phyloP scores from a whole-genome alignment of 2,888 invertebrate genomes.

The Stenurella melanura region DNA sequence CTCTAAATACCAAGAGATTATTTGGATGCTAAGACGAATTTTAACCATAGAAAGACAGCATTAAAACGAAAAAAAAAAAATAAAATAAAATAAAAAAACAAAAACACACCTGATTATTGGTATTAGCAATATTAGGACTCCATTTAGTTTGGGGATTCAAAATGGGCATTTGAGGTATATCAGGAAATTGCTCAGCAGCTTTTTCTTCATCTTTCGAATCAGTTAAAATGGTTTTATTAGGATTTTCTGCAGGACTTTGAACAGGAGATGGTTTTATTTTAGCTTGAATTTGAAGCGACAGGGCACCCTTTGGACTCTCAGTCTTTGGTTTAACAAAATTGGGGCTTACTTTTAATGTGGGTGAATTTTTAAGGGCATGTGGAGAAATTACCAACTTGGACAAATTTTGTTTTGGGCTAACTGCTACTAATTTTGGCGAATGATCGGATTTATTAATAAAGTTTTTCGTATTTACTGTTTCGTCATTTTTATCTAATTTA shows the following conservation, averaged over 20 bases:
- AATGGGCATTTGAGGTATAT: conserved; percentile 70
- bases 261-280: conserved; percentile 64
- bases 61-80: background rate
- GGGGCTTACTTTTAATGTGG: conserved; percentile 77
- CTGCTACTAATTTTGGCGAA: conserved; percentile 58
- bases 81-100: conserved; percentile 59
- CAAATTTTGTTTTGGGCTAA: conserved; percentile 52
- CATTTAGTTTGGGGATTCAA: conserved; percentile 66
- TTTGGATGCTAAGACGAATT: background rate
- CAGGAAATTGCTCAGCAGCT: conserved; percentile 50
- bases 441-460: conserved; percentile 37
- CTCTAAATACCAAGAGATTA: too few relatives aligned
- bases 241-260: conserved; percentile 57
- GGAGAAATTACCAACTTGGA: conserved; percentile 50
- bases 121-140: conserved; percentile 60
- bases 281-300: conserved; percentile 69
- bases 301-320: conserved; percentile 69
- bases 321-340: conserved; percentile 74
- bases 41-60: conserved; percentile 40
- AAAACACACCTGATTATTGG: conserved; percentile 69
- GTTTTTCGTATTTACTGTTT: conserved; percentile 4
- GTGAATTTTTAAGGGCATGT: conserved; percentile 66
- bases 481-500: conserved; percentile 1
- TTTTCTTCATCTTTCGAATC: conserved; percentile 49
- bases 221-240: conserved; percentile 44